Percentiles rank a stretch among this genome's conserved stretches.
Conservation (phyloP, 2,888 invertebrate genomes). For the Tanaodytes sp. region DNA sequence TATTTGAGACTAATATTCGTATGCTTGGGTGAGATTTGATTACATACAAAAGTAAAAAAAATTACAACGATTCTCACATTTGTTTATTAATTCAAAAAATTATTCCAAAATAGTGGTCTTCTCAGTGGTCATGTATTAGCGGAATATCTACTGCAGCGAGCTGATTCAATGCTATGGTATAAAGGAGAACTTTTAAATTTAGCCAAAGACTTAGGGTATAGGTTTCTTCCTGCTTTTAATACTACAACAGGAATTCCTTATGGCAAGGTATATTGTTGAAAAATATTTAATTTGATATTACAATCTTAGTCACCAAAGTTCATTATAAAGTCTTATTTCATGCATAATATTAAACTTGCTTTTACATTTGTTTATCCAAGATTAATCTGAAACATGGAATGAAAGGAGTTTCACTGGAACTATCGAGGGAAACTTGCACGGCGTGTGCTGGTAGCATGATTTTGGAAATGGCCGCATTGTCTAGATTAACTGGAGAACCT, state of each 20-base stretch:
- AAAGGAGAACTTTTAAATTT: conserved; percentile 88
- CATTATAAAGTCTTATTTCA: no score
- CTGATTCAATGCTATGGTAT: conserved; percentile 86
- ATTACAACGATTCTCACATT: no score
- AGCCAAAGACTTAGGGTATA: conserved; percentile 93
- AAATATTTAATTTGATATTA: no score
- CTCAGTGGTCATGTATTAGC: conserved; percentile 94
- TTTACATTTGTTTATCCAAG: no score
- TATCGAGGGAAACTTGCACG: conserved; percentile 93
- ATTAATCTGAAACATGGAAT: conserved; percentile 88
- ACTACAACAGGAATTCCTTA: conserved; percentile 97
- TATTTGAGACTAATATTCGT: conserved; percentile 98
- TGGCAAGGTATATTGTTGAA: conserved; percentile 86
- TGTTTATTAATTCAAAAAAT: no score
- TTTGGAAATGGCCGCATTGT: conserved; percentile 96
- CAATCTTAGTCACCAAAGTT: no score
- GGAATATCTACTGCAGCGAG: conserved; percentile 83
- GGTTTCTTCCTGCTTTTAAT: conserved; percentile 97
- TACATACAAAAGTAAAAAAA: no score
- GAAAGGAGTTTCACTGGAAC: conserved; percentile 81
- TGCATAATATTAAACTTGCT: no score
- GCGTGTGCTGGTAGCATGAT: conserved; percentile 99
- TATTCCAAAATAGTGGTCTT: conserved; percentile 80
- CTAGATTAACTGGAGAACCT: conserved; percentile 91
- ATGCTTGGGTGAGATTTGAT: conserved; percentile 94